Base-by-base conservation (phyloP, 2,888 invertebrate genomes). In the Flexamia atlantica region DNA sequence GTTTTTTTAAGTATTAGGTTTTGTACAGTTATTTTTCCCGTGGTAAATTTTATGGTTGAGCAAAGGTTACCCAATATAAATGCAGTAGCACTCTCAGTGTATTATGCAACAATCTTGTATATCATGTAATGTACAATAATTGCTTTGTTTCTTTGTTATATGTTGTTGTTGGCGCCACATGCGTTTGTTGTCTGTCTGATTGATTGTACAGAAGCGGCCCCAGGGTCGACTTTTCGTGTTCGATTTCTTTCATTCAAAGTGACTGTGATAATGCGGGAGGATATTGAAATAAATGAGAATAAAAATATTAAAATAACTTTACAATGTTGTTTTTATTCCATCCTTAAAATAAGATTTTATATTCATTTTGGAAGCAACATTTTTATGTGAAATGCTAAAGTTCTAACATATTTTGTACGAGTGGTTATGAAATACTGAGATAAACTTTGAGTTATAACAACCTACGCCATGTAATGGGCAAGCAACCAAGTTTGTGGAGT, bases 231-330 rank as follows among this genome's bases (percentile, higher is more conserved):
- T 40, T 50, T 79, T 57, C 72, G 82, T 80, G 83, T 83, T 83
- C 46, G 79, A 80, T 83, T 83, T 83, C 68, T 83, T 80, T 83
- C 82, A 82, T 82, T 82, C 83, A 83, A 83, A 83, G 83, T 83
- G 83, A 83, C 83, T 83, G 83, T 83, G 83, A 83, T 83, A 83
- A 83, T 36, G 83, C 79, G 79, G 83, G 80, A 83, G 80, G 83
- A 83, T 60, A 68, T 80, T 83, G 80, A 64, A 68, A 83, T 79
- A 83, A 83, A 83, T 32, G 57, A 83, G 68, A 80, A 79, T 50
- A 70, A 83, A 83, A 70, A 82, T 70, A 82, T 82, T 82, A 70
- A 82, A 70, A 82, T 46, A 42, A 68, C 68, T 81, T 70, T 70
- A 70, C 7, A 64, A 25, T 30, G 3, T 25, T 28, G 64, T 64